Base-by-base conservation (phyloP, 2,797 vertebrate species). In the Borostomias antarcticus region DNA sequence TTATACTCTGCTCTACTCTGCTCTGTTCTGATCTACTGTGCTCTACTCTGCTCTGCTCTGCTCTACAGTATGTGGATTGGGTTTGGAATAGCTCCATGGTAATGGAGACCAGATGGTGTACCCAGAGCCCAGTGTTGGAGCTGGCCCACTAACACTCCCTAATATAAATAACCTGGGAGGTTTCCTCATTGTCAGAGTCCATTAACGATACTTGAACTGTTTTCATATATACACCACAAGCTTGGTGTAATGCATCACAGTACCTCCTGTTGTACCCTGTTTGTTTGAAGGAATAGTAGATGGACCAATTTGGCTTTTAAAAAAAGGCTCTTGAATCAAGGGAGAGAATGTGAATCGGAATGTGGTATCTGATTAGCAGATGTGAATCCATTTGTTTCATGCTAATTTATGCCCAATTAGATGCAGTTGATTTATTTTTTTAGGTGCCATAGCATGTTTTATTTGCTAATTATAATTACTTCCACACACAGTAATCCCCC, bases 301-400 rank as follows among this genome's bases (percentile, higher is more conserved):
- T 64, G 51, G 68, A 70, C 70, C 58, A 64, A 68, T 73, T 73
- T 77, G 53, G 21, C 10, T 63, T 69, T 62, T 8, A 69, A 26
- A 60, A 62, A 78, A 66, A 64, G 43, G 52, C 60, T 65, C 58
- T 9, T 53, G 4, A 35, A 37, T 25, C 30, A 11, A n/a, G 21
- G 2, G 15, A 29, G 19, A 54, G 13, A 29, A 53, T 48, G 15
- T 73, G 66, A 37, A 52, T 40, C 64, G 30, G 19, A 68, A 57
- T 66, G 81, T 77, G 65, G 86, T 85, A 88, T 90, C 82, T 85
- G 85, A 91, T 79, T 78, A 85, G 72, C 89, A 92, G 89, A 90
- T 91, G 90, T 88, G 82, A 57, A 82, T 83, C 70, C 70, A 80
- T 74, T 74, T 64, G 3, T 30, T 62, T 58, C 75, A 56, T 69